phyloP scores from a whole-genome alignment of 1,140 invertebrate genomes.

The Drosophila quadrilineata region DNA sequence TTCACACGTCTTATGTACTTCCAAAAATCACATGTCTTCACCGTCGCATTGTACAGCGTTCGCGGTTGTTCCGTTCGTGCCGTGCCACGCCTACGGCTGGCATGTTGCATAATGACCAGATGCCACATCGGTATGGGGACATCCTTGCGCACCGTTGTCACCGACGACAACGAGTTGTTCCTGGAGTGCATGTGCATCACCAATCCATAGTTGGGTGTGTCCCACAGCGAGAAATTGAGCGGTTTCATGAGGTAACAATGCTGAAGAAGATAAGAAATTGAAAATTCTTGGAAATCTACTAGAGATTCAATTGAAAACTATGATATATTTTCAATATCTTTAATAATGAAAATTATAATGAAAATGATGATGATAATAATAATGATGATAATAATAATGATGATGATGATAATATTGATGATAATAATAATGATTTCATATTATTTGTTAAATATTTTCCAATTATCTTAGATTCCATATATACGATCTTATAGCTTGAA shows the following conservation, averaged over 20 bases:
- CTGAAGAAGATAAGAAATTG: conserved; percentile 5
- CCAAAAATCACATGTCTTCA: conserved; percentile 68
- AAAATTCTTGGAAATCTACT: background rate
- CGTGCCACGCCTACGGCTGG: background rate
- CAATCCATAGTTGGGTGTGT: conserved; percentile 56
- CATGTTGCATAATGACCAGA: conserved; percentile 52
- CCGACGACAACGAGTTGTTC: conserved; percentile 65
- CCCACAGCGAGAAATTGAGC: conserved; percentile 32
- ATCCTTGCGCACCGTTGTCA: conserved; percentile 57
- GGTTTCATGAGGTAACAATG: conserved; percentile 63
- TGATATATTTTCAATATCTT: too few relatives aligned
- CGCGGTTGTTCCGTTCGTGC: conserved; percentile 37
- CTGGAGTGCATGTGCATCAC: conserved; percentile 34
- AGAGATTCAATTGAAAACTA: too few relatives aligned
- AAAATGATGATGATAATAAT: too few relatives aligned
- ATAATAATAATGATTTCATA: too few relatives aligned
- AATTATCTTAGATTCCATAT: too few relatives aligned
- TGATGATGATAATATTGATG: too few relatives aligned
- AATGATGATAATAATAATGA: too few relatives aligned
- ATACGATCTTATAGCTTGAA: too few relatives aligned
- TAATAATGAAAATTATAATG: too few relatives aligned
- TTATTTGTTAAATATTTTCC: too few relatives aligned
- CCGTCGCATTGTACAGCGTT: conserved; percentile 56
- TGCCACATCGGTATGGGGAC: conserved; percentile 62
- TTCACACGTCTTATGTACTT: conserved; percentile 58